A percentile compares a stretch with the other conserved stretches of the same genome.
Conservation (phyloP, 2,113 vertebrate genomes). For the Podarcis raffonei region DNA sequence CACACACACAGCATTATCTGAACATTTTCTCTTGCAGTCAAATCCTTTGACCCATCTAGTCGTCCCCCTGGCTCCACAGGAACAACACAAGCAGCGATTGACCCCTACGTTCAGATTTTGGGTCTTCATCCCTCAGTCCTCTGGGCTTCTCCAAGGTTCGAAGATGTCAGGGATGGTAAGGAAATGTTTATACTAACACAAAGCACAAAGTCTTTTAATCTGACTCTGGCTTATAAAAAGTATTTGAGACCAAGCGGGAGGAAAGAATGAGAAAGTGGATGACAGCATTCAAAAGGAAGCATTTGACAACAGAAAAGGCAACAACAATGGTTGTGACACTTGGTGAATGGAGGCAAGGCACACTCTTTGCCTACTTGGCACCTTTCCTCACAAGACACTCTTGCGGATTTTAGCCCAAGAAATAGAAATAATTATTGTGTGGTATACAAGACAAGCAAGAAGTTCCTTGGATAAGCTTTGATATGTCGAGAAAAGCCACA, state of each 20-base stretch:
- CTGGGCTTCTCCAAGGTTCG: not conserved
- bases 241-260: not conserved
- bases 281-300: not conserved
- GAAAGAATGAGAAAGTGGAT: not conserved
- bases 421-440: not conserved
- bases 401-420: not conserved
- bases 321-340: not conserved
- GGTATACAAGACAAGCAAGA: not conserved
- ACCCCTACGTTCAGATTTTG: not conserved
- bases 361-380: not conserved
- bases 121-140: not conserved
- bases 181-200: not conserved
- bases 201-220: not conserved
- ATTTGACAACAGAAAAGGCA: not conserved
- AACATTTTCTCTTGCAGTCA: slow-evolving; percentile 8
- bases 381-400: not conserved
- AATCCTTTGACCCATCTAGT: not conserved
- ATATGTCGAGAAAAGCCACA: not conserved
- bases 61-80: not conserved
- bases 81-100: not conserved
- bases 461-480: not conserved
- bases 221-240: not conserved
- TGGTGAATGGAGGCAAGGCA: not conserved
- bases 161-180: not conserved
- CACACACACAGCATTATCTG: not conserved